Evolutionary conservation across 2,888 invertebrate species (phyloP).

Genomic region (Chrysolina americana): DNA sequence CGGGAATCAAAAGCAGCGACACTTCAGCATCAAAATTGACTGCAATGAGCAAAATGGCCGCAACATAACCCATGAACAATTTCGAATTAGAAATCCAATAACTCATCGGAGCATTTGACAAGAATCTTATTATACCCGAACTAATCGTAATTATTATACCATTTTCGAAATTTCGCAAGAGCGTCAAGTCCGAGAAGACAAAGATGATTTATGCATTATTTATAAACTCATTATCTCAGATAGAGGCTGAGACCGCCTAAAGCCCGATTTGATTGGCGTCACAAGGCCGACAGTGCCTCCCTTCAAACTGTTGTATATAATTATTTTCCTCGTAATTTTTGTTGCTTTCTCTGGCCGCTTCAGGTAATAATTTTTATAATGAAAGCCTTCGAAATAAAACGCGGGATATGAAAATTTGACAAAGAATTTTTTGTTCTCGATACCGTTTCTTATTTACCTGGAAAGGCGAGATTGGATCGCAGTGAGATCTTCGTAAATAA

Average conservation of each 20-base stretch:
- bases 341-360: conserved; percentile 54
- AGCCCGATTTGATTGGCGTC: conserved; percentile 69
- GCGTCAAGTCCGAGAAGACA: conserved; percentile 58
- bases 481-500: background rate
- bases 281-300: conserved; percentile 66
- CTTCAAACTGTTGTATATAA: conserved; percentile 65
- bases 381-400: conserved; percentile 52
- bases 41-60: background rate
- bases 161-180: conserved; percentile 58
- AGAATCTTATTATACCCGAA: conserved; percentile 60
- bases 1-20: too few relatives aligned
- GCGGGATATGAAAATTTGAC: conserved; percentile 55
- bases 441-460: conserved; percentile 40
- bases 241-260: conserved; percentile 66
- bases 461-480: conserved; percentile 26
- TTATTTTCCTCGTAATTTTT: conserved; percentile 61
- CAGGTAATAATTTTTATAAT: conserved; percentile 63
- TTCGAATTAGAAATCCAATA: conserved; percentile 7
- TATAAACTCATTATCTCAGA: conserved; percentile 71
- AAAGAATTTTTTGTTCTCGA: conserved; percentile 69
- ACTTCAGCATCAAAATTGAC: background rate
- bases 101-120: conserved; percentile 49
- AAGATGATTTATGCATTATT: conserved; percentile 71
- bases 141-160: conserved; percentile 62
- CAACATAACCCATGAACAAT: conserved; percentile 16